These are phyloP conservation scores for Manacus vitellinus DNA, from an alignment of 2,113 vertebrate species.

Conservation along the genomic window DNA sequence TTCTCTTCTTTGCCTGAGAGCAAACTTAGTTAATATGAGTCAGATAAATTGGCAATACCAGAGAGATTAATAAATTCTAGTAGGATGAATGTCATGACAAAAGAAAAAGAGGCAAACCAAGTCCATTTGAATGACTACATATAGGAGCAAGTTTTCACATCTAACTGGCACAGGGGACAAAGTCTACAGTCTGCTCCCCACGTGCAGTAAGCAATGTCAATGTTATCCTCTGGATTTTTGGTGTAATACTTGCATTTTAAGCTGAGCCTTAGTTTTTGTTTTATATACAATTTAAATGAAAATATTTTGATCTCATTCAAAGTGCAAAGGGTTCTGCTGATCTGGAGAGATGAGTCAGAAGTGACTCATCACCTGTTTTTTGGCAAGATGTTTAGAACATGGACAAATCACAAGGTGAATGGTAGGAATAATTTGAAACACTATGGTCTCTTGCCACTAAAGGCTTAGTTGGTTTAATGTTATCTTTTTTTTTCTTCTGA, in stretches of 20 bases:
- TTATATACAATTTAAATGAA: constrained; percentile 24
- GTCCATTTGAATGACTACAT: neutral
- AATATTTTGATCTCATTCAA: constrained; percentile 35
- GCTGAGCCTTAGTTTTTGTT: neutral
- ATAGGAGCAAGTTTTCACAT: neutral
- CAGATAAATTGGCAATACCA: neutral
- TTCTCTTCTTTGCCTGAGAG: neutral
- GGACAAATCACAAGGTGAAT: constrained; percentile 61
- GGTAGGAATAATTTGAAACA: neutral
- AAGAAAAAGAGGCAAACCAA: neutral
- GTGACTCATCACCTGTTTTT: constrained; percentile 64
- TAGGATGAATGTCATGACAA: neutral
- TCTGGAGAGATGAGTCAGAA: constrained; percentile 61
- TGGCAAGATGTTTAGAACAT: constrained; percentile 54
- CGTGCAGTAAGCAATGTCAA: neutral
- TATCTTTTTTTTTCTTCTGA: neutral
- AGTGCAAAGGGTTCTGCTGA: constrained; percentile 53
- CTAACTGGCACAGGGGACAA: neutral
- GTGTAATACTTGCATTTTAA: neutral
- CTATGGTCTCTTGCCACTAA: neutral
- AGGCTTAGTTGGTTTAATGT: neutral
- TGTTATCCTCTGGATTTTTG: neutral
- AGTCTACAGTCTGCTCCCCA: neutral
- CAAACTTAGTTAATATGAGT: constrained; percentile 1
- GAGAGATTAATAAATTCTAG: neutral